Percentiles rank a stretch among this genome's conserved stretches.
Conservation (phyloP, 2,888 invertebrate genomes). For the Drosophila maculinotata region DNA sequence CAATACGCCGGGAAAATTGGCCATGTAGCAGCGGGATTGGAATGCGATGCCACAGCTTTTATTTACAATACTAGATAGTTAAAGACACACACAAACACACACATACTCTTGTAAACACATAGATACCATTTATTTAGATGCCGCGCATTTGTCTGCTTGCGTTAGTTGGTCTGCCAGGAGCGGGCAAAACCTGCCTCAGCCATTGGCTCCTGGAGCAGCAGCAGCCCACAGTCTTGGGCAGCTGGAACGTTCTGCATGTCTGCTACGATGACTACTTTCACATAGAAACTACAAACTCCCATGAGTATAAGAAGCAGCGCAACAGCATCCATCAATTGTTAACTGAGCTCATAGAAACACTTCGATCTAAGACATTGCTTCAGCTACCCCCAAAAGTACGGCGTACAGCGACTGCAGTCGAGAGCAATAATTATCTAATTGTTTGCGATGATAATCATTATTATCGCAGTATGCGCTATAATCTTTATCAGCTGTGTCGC, state of each 20-base stretch:
- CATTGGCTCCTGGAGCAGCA: constrained; percentile 51
- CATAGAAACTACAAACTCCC: neutral
- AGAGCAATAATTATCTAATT: constrained; percentile 57
- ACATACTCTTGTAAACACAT: constrained; percentile 12
- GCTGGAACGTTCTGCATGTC: constrained; percentile 72
- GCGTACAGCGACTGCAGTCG: neutral
- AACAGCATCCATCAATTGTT: constrained; percentile 53
- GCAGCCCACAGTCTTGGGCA: neutral
- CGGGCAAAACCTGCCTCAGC: constrained; percentile 81
- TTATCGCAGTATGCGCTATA: constrained; percentile 83
- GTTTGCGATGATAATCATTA: constrained; percentile 84
- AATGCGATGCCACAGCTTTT: constrained; percentile 53
- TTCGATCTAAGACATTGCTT: constrained; percentile 14
- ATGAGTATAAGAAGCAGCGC: constrained; percentile 65
- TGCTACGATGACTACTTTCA: constrained; percentile 79
- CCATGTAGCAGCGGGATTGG: constrained; percentile 58
- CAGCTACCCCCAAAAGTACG: constrained; percentile 18
- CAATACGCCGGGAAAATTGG: constrained; percentile 26
- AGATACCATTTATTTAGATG: constrained; percentile 52
- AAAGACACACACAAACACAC: constrained; percentile 28
- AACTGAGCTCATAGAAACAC: constrained; percentile 37
- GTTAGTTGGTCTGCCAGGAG: constrained; percentile 82
- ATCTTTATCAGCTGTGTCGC: constrained; percentile 77
- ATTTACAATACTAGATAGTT: constrained; percentile 62
- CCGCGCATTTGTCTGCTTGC: constrained; percentile 76